Percentiles rank a stretch among this genome's conserved stretches.
Conservation (phyloP, 1,140 invertebrate species). For the Thaumatotibia leucotreta region DNA sequence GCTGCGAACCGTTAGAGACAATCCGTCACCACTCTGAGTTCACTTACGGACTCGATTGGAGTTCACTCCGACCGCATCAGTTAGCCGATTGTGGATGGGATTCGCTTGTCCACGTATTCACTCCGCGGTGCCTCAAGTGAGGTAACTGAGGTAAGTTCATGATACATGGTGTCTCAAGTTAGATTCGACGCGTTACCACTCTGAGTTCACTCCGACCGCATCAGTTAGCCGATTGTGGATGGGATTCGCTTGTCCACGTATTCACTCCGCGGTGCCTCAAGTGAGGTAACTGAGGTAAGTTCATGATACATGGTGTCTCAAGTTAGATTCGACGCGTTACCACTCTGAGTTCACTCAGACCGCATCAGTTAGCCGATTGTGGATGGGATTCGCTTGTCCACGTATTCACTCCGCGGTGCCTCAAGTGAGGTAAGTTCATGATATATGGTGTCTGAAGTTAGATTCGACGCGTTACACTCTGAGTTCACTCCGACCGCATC, state of each 20-base stretch:
- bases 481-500: no score
- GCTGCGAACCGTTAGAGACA: slow-evolving; percentile 80
- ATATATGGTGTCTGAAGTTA: no score
- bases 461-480: no score
- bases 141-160: neutral
- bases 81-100: slow-evolving; percentile 90
- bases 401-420: slow-evolving; percentile 77
- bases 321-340: no score
- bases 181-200: slow-evolving; percentile 85
- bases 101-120: slow-evolving; percentile 83
- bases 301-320: no score
- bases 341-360: no score
- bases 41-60: slow-evolving; percentile 90
- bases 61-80: slow-evolving; percentile 81
- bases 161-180: no score
- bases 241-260: slow-evolving; percentile 86
- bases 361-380: neutral
- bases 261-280: slow-evolving; percentile 71
- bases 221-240: slow-evolving; percentile 88
- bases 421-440: slow-evolving; percentile 39
- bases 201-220: slow-evolving; percentile 79
- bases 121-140: slow-evolving; percentile 26
- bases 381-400: slow-evolving; percentile 80
- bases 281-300: no score
- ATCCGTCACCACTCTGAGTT: slow-evolving; percentile 88